phyloP scores from a whole-genome alignment of 2,888 invertebrate genomes.

The Protodeltote pygarga region DNA sequence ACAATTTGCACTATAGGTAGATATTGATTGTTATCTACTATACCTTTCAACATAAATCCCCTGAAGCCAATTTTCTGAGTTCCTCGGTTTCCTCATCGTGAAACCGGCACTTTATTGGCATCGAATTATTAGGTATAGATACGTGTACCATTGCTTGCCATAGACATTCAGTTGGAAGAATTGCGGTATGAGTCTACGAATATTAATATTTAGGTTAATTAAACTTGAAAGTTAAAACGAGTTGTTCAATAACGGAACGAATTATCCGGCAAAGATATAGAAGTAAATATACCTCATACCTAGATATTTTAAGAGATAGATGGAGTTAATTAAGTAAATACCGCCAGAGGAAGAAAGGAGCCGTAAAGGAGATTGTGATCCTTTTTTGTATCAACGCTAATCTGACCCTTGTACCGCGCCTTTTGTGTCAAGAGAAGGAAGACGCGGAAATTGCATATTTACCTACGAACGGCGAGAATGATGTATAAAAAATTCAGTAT shows the following conservation, averaged over 20 bases:
- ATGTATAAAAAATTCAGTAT: conserved; percentile 2
- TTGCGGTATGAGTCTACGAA: conserved; percentile 34
- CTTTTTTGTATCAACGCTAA: conserved; percentile 27
- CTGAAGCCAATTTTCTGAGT: conserved; percentile 23
- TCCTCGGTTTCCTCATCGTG: conserved; percentile 16
- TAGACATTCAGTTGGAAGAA: conserved; percentile 37
- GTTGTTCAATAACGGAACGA: conserved; percentile 35
- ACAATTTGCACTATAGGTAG: conserved; percentile 9
- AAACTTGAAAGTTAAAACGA: conserved; percentile 44
- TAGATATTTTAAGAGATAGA: conserved; percentile 10
- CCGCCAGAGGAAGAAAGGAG: conserved; percentile 17
- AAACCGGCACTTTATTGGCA: conserved; percentile 24
- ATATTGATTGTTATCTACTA: conserved; percentile 4
- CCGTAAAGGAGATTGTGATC: conserved; percentile 20
- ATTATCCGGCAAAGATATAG: conserved; percentile 41
- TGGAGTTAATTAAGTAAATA: conserved; percentile 35
- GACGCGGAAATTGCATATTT: conserved; percentile 16
- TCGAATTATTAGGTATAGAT: conserved; percentile 35
- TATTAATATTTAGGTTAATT: conserved; percentile 50
- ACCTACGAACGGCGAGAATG: background rate
- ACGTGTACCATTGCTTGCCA: conserved; percentile 38
- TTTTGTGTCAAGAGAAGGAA: conserved; percentile 16
- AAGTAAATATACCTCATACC: conserved; percentile 22
- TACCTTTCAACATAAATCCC: conserved; percentile 12
- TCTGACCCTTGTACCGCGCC: conserved; percentile 19